Conservation (phyloP, 2,113 vertebrate genomes). For the Heterocephalus glaber region DNA sequence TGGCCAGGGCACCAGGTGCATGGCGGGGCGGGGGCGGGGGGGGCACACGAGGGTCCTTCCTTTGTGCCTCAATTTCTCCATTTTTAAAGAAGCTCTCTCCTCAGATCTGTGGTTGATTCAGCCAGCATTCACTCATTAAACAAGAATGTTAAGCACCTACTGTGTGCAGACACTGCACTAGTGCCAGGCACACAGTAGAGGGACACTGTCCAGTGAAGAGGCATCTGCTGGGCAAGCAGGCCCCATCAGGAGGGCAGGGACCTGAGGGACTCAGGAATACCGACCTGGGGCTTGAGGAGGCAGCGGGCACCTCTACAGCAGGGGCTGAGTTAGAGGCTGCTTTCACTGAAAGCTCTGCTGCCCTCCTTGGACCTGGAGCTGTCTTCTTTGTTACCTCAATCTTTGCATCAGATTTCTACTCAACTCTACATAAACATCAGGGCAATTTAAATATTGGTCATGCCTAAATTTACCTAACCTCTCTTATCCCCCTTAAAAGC, state of each 20-base stretch:
- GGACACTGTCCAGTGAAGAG: not conserved
- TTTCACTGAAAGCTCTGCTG: not conserved
- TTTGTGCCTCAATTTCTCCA: conserved; percentile 55
- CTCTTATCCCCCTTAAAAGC: not conserved
- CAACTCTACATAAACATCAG: not conserved
- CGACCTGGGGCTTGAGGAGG: not conserved
- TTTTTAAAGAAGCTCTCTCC: not conserved
- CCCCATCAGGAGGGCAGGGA: not conserved
- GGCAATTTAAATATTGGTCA: not conserved
- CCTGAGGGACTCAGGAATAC: not conserved
- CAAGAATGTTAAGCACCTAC: not conserved
- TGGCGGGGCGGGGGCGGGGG: accelerated
- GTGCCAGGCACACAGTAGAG: not conserved
- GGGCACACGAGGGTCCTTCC: not conserved
- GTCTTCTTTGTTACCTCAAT: not conserved
- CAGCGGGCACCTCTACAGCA: not conserved
- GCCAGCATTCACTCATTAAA: not conserved
- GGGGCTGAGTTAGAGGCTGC: not conserved
- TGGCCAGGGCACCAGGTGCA: accelerated
- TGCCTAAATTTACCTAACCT: not conserved
- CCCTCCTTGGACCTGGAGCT: not conserved
- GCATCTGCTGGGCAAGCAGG: not conserved
- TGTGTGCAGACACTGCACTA: not conserved
- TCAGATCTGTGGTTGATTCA: too few species aligned
- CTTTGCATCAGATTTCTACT: not conserved